Base-by-base conservation (phyloP, 2,797 vertebrate species). In the Novumbra hubbsi region DNA sequence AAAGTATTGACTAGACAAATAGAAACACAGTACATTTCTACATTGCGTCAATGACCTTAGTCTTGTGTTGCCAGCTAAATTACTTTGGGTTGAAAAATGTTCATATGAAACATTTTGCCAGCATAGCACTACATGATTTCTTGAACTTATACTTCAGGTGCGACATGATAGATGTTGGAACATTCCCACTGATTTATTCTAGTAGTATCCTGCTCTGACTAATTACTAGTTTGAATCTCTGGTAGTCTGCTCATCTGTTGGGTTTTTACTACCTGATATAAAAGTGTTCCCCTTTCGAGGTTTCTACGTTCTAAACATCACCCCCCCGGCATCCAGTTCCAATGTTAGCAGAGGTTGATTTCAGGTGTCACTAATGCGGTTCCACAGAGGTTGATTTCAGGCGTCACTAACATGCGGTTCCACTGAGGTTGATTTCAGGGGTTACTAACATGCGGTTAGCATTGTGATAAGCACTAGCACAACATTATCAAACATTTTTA, bases 131-230 rank as follows among this genome's bases (percentile, higher is more conserved):
- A 32, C 32, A 38, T 38, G 34, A 38, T 38, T 38, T 38, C 34
- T 38, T 38, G 19, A 55, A 55, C 8, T n/a, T 9, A 21, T 21
- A 21, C 15, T 55, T 55, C 19, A 55, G n/a, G 21, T 68, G 68
- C n/a, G 38, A 74, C 57, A 45, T 15, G 34, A 76, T 75, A 70
- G 11, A 62, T 19, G 34, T 38, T 38, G 2, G 8, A 38, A 5
- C 16, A 19, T 16, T 17, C 41, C 11, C 0, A 45, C 24, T 32
- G 62, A 64, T 19, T 64, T 64, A 14, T 32, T 15, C 62, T 17
- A 16, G 34, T 11, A 45, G 15, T 32, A 32, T 52, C n/a, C 3
- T 0, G 7, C n/a, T 49, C 16, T 64, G 41, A 28, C 0, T 50
- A 16, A 24, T 21, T 34, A 17, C 16, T 2, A 28, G 27, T 72